Base-by-base conservation (phyloP, 2,888 invertebrate species). In the Ceramica pisi region DNA sequence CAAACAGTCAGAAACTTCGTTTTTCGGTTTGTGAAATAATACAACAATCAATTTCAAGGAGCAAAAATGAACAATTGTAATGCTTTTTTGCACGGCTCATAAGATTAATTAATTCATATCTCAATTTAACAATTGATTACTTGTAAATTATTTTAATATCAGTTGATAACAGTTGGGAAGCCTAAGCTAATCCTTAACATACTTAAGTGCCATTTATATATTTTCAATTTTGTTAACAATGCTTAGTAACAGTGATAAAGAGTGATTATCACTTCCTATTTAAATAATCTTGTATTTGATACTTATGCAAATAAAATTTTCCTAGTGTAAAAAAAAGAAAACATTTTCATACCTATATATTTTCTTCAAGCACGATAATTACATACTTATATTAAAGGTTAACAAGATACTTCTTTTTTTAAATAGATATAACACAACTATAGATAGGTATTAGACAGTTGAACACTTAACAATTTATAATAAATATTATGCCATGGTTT, bases 51-150 rank as follows among this genome's bases (percentile, higher is more conserved):
- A 44, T 35, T 19, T 14, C 16, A 3, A 14, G 14, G 19, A 71
- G 16, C 23, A 38, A 55, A 51, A 19, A 35, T 23, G 1, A 16
- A 26, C 16, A 41, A 10, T 23, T 14, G 16, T 16, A 31, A 48
- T 19, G 4, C 5, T 0, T 48, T 38, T 9, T 44, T 50, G 21
- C 46, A 61, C 7, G 61, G 14, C 19, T 23, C 50, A 64, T 35
- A 71, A 55, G 67, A 81, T 78, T 81, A 80, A 68, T 46, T 46
- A 53, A 65, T 62, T 59, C 31, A 41, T 80, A 75, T 70, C 71
- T 19, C 41, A 41, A 57, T 66, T 69, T 41, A 75, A 63, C 35
- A 61, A 50, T 26, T 38, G 53, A 81, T 78, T 57, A 62, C 31
- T 38, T 51, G 46, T n/a, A n/a, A 67, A 53, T 9, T 12, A 23